Percentiles rank a stretch among this genome's conserved stretches.
phyloP scores from a whole-genome alignment of 1,140 invertebrate genomes.

The Geopemphigus sp. region DNA sequence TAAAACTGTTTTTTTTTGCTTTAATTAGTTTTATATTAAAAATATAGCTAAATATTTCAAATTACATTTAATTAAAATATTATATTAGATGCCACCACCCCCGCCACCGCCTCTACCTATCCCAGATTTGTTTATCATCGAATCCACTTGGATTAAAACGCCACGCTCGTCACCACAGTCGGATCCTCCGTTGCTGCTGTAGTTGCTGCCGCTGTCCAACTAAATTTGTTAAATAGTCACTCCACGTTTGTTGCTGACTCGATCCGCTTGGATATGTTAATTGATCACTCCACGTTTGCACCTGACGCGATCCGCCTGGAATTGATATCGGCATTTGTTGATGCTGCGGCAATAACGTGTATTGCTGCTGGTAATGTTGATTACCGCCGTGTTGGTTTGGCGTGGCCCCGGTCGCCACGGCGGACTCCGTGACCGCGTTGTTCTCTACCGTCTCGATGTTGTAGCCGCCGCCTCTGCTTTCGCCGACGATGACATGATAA shows the following conservation, averaged over 20 bases:
- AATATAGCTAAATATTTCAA: no score
- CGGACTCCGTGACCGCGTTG: neutral
- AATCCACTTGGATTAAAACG: neutral
- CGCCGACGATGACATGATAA: neutral
- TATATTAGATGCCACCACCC: constrained; percentile 33
- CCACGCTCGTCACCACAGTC: neutral
- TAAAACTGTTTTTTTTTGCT: no score
- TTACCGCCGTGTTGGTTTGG: neutral
- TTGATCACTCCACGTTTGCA: no score
- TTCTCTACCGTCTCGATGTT: neutral
- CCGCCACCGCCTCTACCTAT: neutral
- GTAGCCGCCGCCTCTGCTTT: neutral
- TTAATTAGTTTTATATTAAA: no score
- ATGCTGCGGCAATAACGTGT: neutral
- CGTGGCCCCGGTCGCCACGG: neutral
- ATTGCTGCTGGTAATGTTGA: neutral
- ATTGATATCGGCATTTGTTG: neutral
- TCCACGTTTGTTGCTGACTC: no score
- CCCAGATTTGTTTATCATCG: neutral
- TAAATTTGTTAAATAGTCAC: no score
- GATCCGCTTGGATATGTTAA: no score
- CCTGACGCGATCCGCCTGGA: no score
- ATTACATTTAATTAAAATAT: no score
- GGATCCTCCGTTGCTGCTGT: neutral
- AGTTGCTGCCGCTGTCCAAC: neutral